Percentiles rank a stretch among this genome's conserved stretches.
phyloP scores from a whole-genome alignment of 2,797 vertebrate species.

The Malurus splendens region DNA sequence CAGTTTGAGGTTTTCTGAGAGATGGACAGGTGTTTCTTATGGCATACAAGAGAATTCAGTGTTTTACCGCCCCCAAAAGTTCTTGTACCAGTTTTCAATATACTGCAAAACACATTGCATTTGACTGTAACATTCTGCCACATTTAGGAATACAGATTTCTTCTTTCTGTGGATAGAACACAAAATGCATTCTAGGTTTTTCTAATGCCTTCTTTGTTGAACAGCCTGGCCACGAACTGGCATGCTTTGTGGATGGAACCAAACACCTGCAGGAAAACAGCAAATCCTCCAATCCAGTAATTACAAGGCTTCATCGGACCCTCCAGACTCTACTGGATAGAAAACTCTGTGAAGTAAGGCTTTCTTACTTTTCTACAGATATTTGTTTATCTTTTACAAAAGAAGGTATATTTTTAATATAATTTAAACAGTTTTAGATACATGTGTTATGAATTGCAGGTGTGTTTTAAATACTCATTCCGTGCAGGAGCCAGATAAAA shows the following conservation, averaged over 20 bases:
- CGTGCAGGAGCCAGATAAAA: background rate
- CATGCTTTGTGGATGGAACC: slow-evolving; percentile 46
- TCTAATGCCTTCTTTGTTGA: background rate
- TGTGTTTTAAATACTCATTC: background rate
- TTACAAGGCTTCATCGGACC: background rate
- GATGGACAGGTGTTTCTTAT: background rate
- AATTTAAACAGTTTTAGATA: background rate
- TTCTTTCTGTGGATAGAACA: background rate
- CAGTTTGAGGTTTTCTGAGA: background rate
- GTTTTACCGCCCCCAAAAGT: background rate
- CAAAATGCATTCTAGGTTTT: background rate
- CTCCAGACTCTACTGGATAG: background rate
- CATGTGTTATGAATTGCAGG: background rate
- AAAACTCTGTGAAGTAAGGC: slow-evolving; percentile 19
- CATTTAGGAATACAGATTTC: rapidly evolving
- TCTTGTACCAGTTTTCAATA: background rate
- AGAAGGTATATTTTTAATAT: background rate
- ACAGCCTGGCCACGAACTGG: slow-evolving; percentile 29
- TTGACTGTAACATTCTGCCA: background rate
- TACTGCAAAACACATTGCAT: rapidly evolving
- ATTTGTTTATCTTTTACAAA: background rate
- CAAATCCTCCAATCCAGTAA: rapidly evolving
- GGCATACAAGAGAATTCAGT: background rate
- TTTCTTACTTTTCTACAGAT: background rate
- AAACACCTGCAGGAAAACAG: background rate